These are phyloP conservation scores for Acanthurus lineatus DNA, from an alignment of 2,797 vertebrate genomes.

Conservation along the genomic window DNA sequence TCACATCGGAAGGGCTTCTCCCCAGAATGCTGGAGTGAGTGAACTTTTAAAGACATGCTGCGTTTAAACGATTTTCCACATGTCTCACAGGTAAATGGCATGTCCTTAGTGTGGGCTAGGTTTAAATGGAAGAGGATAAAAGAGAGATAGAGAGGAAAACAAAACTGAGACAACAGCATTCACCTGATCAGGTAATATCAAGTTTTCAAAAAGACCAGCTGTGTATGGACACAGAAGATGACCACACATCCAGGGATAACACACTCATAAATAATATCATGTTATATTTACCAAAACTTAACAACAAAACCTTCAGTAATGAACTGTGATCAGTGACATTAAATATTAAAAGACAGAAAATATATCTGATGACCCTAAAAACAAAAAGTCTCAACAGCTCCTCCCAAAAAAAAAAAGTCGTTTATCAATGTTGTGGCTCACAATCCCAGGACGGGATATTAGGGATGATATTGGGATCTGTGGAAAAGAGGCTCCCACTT, in stretches of 20 bases:
- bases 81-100: conserved; percentile 99
- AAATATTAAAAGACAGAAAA: background rate
- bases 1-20: conserved; percentile 98
- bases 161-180: background rate
- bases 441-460: background rate
- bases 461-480: background rate
- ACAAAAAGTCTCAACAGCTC: background rate
- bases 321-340: background rate
- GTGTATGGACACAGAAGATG: background rate
- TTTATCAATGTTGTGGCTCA: background rate
- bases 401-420: no score
- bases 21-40: conserved; percentile 97
- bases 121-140: background rate
- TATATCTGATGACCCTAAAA: background rate
- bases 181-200: background rate
- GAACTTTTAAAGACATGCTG: conserved; percentile 99
- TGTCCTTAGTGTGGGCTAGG: conserved; percentile 98
- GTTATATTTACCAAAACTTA: background rate
- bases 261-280: background rate
- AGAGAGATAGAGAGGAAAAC: conserved; percentile 1
- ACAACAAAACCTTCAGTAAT: no score
- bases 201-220: background rate
- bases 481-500: conserved; percentile 75
- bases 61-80: conserved; percentile 99
- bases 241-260: background rate